phyloP scores from a whole-genome alignment of 2,797 vertebrate species.

The Choloepus didactylus region DNA sequence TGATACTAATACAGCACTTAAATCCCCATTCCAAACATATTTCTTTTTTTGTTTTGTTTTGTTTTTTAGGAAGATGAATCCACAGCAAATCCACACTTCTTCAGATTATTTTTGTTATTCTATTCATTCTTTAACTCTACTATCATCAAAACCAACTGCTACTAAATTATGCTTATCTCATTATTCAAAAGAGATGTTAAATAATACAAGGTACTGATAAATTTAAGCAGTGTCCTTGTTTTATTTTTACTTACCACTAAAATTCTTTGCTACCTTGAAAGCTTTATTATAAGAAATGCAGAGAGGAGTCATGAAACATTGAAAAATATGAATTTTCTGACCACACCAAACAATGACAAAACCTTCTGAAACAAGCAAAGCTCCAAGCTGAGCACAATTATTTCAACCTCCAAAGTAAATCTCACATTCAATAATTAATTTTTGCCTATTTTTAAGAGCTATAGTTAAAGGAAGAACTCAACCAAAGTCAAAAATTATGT shows the following conservation, averaged over 20 bases:
- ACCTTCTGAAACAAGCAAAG: background rate
- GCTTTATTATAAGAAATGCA: background rate
- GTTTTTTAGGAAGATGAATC: background rate
- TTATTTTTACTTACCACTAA: conserved; percentile 16
- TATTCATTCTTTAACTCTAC: background rate
- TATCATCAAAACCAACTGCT: background rate
- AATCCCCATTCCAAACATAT: background rate
- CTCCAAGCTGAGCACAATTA: background rate
- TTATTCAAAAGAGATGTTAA: background rate
- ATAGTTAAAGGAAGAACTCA: background rate
- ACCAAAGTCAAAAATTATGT: background rate
- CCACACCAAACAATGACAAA: background rate
- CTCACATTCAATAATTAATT: background rate
- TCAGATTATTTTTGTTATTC: background rate
- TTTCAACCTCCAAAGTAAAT: background rate
- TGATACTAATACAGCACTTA: background rate
- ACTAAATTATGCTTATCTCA: background rate
- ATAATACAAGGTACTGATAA: background rate
- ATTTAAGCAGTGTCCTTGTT: background rate
- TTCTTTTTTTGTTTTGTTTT: background rate
- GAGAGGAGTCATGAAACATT: background rate
- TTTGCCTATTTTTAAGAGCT: background rate
- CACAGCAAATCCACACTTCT: background rate
- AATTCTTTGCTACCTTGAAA: background rate
- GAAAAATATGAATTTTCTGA: background rate